Conservation (phyloP, 2,797 vertebrate species). For the Parauchenoglanis ngamensis region DNA sequence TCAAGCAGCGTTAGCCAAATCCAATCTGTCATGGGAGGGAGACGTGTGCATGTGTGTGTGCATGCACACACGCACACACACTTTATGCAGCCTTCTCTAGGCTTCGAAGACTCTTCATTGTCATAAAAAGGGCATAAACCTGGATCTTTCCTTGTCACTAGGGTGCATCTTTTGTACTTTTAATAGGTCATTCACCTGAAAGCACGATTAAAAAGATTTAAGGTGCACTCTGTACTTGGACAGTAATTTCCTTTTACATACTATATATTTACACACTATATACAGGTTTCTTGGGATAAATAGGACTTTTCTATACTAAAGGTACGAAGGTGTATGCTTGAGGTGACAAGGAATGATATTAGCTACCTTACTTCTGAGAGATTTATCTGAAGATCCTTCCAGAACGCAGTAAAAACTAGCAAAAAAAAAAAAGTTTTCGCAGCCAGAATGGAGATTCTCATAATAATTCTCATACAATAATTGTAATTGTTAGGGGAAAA, state of each 20-base stretch:
- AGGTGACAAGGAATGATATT: neutral
- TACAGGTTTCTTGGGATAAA: neutral
- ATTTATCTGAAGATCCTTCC: neutral
- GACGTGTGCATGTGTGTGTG: constrained; percentile 3
- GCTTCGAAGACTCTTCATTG: neutral
- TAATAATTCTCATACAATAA: too few relatives aligned
- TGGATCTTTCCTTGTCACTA: neutral
- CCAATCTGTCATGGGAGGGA: constrained; percentile 62
- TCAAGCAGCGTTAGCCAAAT: constrained; percentile 54
- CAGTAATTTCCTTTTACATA: neutral
- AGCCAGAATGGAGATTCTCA: neutral
- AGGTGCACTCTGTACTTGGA: neutral
- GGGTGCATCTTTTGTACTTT: neutral
- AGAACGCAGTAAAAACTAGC: neutral
- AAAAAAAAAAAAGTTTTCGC: neutral
- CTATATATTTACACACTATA: neutral
- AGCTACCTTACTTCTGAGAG: neutral
- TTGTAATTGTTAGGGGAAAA: neutral
- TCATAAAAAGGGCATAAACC: neutral
- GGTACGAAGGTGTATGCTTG: neutral
- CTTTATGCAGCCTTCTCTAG: neutral
- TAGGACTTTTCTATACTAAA: neutral
- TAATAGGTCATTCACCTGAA: neutral
- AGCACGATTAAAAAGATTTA: neutral
- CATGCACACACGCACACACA: neutral